Percentiles rank a stretch among this genome's conserved stretches.
Conservation (phyloP, 2,888 invertebrate genomes). For the Schrankia costaestrigalis region DNA sequence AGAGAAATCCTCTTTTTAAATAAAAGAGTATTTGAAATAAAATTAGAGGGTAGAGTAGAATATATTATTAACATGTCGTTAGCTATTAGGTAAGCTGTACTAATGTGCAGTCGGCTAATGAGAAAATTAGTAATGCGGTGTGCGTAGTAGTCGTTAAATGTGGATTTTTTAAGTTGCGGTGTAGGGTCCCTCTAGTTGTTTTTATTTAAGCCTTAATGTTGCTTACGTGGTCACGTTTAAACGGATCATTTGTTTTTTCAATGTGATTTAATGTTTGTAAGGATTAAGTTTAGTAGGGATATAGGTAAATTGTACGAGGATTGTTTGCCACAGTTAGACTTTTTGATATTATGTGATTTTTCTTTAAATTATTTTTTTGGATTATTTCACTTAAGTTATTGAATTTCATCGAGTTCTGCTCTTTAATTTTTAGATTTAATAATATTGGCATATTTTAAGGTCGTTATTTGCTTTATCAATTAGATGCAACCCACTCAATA, state of each 20-base stretch:
- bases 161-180: conserved; percentile 8
- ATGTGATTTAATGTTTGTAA: too few relatives aligned
- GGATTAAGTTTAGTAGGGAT: too few relatives aligned
- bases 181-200: conserved; percentile 1
- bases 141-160: conserved; percentile 10
- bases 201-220: background rate
- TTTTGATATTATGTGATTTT: too few relatives aligned
- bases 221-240: background rate
- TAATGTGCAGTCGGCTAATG: conserved; percentile 16
- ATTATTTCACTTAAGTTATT: too few relatives aligned
- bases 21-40: background rate
- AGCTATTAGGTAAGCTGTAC: conserved; percentile 8
- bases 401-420: too few relatives aligned
- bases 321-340: too few relatives aligned
- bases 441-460: too few relatives aligned
- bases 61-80: conserved; percentile 13
- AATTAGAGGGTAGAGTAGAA: background rate
- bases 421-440: too few relatives aligned
- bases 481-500: too few relatives aligned
- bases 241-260: background rate
- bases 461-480: too few relatives aligned
- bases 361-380: too few relatives aligned
- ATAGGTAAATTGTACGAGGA: too few relatives aligned
- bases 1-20: background rate
- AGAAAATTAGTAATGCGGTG: conserved; percentile 19